phyloP scores from a whole-genome alignment of 2,113 vertebrate species.

The Rhadina sibilatrix region DNA sequence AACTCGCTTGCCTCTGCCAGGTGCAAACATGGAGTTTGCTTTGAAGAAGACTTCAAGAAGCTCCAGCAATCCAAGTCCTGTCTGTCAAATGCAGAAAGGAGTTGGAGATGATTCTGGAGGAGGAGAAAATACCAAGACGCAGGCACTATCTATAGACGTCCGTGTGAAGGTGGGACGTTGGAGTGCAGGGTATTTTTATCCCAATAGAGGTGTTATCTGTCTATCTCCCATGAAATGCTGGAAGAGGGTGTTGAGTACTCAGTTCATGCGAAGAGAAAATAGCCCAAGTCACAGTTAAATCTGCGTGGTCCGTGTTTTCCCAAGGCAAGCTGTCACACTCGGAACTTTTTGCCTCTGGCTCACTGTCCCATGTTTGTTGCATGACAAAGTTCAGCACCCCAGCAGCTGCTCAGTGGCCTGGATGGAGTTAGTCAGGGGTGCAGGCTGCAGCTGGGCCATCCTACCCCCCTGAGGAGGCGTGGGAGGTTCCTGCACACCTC shows the following conservation, averaged over 20 bases:
- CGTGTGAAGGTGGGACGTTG: slow-evolving; percentile 63
- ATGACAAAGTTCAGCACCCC: background rate
- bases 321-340: background rate
- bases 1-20: background rate
- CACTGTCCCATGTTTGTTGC: background rate
- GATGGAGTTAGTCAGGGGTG: background rate
- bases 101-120: slow-evolving; percentile 30
- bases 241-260: slow-evolving; percentile 21
- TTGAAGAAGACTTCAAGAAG: background rate
- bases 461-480: rapidly evolving
- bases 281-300: background rate
- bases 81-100: slow-evolving; percentile 38
- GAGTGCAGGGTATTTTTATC: slow-evolving; percentile 65
- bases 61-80: background rate
- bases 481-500: background rate
- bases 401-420: background rate
- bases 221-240: slow-evolving; percentile 53
- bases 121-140: slow-evolving; percentile 49
- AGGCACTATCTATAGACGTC: slow-evolving; percentile 49
- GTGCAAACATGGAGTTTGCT: background rate
- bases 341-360: background rate
- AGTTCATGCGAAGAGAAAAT: background rate
- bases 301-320: slow-evolving; percentile 12
- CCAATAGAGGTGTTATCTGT: slow-evolving; percentile 54
- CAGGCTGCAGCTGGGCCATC: background rate